Base-by-base conservation (phyloP, 2,888 invertebrate genomes). In the Callyntrura guangdongensis region DNA sequence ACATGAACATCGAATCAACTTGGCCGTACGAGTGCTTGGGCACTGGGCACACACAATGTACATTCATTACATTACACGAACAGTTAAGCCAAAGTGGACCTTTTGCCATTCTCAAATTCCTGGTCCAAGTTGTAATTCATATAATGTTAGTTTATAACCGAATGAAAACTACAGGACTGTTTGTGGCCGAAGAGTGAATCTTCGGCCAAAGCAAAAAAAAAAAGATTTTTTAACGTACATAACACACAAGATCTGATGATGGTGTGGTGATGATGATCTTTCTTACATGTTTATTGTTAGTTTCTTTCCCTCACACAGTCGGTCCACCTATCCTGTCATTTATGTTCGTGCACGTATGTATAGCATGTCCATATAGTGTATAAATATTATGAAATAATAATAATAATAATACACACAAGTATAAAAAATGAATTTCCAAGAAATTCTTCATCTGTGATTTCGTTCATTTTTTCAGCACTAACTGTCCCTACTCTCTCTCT, bases 1-100 rank as follows among this genome's bases (percentile, higher is more conserved):
- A 79, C 77, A 77, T 79, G 79, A 79, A 79, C 77, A 77, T 79
- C 67, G 53, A 67, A 86, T 86, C 61, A 61, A 36, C 36, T 36
- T 69, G 22, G 9, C 6, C 64, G 25, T 86, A 86, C 25, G 86
- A 82, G 25, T 6, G 12, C 17, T 67, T 79, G 14, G 67, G 22
- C 27, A 14, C 36, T 47, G 72, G 36, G 45, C 74, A 22, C 61
- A 84, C 67, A 36, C 27, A 64, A 72, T 45, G 20, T 45, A 49
- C 17, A 47, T 47, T 11, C 74, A 49, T 8, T 74, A 49, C 22
- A 36, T 47, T 67, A 69, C 49, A 77, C 47, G 86, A 59, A 47
- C 86, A 77, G 77, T 61, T 86, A 47, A 20, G 20, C 4, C 11
- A 69, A 36, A 36, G 69, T 69, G 69, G 69, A 69, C 69, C 12